Evolutionary conservation across 1,140 invertebrate genomes (phyloP).

Genomic region (Pantala flavescens): DNA sequence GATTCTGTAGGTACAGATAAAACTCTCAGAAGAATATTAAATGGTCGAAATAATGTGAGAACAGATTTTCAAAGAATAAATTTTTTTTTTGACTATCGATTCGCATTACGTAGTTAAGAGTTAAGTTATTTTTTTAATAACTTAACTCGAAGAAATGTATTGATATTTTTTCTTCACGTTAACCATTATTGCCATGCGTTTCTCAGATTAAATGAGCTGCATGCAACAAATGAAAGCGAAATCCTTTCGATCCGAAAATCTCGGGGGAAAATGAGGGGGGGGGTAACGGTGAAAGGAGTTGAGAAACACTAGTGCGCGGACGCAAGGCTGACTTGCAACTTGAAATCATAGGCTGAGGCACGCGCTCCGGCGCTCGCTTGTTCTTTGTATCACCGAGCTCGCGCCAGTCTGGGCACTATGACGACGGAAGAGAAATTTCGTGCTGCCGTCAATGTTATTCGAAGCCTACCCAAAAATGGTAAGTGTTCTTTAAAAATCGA

Average conservation of each 20-base stretch:
- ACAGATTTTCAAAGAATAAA: no score
- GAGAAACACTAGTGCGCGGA: neutral
- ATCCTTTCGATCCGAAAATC: neutral
- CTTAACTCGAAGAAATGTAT: no score
- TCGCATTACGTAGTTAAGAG: no score
- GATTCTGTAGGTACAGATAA: no score
- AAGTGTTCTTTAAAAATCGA: constrained; percentile 27
- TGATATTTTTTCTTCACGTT: no score
- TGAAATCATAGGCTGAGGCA: neutral
- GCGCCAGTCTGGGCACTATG: constrained; percentile 36
- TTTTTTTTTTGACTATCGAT: no score
- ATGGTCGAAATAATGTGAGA: no score
- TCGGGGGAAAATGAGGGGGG: neutral
- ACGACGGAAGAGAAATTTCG: constrained; percentile 71
- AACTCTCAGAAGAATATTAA: no score
- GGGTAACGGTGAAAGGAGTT: neutral
- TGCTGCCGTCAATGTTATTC: constrained; percentile 78
- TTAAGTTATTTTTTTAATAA: no score
- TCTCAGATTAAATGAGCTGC: neutral
- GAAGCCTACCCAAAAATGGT: constrained; percentile 81
- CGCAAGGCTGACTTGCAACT: neutral
- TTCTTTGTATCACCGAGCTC: neutral
- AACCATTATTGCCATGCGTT: no score
- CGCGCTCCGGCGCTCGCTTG: neutral
- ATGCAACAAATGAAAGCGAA: neutral